Evolutionary conservation across 2,888 invertebrate species (phyloP).

Genomic region (Scaptomyza caliginosa): DNA sequence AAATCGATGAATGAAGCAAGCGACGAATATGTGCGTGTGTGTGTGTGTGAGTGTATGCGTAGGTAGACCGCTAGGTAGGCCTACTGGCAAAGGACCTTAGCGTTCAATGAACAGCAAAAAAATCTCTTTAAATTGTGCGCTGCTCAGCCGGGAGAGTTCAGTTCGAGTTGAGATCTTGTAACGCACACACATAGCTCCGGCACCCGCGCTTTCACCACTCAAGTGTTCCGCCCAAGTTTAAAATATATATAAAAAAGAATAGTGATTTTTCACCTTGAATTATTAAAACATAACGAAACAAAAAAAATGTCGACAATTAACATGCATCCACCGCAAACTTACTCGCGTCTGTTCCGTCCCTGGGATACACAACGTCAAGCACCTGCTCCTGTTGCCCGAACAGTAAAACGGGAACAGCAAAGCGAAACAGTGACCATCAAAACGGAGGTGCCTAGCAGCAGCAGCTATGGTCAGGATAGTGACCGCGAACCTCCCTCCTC

Average conservation of each 20-base stretch:
- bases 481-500: slow-evolving; percentile 70
- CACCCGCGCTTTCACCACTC: slow-evolving; percentile 21
- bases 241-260: neutral
- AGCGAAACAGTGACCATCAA: slow-evolving; percentile 49
- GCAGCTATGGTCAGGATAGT: slow-evolving; percentile 58
- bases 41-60: slow-evolving; percentile 29
- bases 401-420: slow-evolving; percentile 57
- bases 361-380: slow-evolving; percentile 85
- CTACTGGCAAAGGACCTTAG: slow-evolving; percentile 48
- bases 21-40: slow-evolving; percentile 24
- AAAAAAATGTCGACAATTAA: slow-evolving; percentile 79
- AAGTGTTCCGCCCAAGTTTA: slow-evolving; percentile 51
- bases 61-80: slow-evolving; percentile 64
- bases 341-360: slow-evolving; percentile 86
- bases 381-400: slow-evolving; percentile 35
- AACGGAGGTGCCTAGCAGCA: slow-evolving; percentile 48
- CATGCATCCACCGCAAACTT: slow-evolving; percentile 83
- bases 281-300: slow-evolving; percentile 2
- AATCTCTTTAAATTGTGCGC: slow-evolving; percentile 78
- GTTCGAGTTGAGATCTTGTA: slow-evolving; percentile 81
- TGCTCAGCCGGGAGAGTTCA: slow-evolving; percentile 66
- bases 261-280: slow-evolving; percentile 15
- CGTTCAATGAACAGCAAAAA: slow-evolving; percentile 42
- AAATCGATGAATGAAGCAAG: slow-evolving; percentile 74
- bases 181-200: slow-evolving; percentile 64